These are phyloP conservation scores for Palythoa grandiflora DNA, from an alignment of 92 coral and sea anemone species.

Conservation along the genomic window DNA sequence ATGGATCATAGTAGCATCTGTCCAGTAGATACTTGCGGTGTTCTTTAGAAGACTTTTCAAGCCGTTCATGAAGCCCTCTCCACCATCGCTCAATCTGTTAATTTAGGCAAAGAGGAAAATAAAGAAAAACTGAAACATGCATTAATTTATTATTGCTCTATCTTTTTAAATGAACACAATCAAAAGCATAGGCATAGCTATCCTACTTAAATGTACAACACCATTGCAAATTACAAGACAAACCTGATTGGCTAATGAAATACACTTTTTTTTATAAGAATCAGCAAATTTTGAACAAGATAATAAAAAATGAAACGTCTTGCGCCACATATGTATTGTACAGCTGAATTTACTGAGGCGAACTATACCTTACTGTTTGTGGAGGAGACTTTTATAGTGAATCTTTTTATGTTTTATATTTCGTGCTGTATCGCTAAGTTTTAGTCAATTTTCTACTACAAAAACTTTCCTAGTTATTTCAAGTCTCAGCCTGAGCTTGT, in stretches of 20 bases:
- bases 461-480: no score
- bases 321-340: no score
- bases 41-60: constrained; percentile 42
- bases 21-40: constrained; percentile 39
- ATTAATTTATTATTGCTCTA: not conserved
- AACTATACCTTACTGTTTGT: no score
- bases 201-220: constrained; percentile 16
- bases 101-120: constrained; percentile 10
- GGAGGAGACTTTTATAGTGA: no score
- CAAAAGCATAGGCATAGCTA: constrained; percentile 32
- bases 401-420: no score
- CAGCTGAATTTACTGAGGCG: no score
- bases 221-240: constrained; percentile 20
- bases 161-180: constrained; percentile 13
- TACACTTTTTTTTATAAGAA: no score
- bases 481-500: no score
- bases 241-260: constrained; percentile 1
- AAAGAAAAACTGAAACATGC: constrained; percentile 18
- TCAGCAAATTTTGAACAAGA: no score
- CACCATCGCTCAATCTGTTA: constrained; percentile 26
- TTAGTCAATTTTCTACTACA: no score
- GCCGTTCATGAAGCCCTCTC: constrained; percentile 19
- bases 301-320: no score
- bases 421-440: no score
- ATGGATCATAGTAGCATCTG: constrained; percentile 41